These are phyloP conservation scores for Sula dactylatra DNA, from an alignment of 2,113 vertebrate genomes.

Conservation along the genomic window DNA sequence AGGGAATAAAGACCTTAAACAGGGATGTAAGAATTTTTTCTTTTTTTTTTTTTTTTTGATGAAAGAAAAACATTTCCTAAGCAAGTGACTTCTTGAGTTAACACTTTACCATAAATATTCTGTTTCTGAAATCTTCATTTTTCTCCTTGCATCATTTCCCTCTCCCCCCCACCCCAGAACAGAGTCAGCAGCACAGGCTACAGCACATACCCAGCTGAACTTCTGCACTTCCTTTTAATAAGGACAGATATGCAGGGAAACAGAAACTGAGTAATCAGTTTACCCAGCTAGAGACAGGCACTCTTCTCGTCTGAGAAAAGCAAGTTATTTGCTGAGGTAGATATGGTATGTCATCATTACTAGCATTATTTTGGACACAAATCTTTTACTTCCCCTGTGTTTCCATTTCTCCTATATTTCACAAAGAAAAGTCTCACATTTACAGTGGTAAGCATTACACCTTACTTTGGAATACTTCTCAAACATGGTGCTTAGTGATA, in stretches of 20 bases:
- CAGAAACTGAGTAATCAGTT: constrained; percentile 46
- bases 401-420: not conserved
- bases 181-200: not conserved
- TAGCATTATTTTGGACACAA: not conserved
- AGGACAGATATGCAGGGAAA: constrained; percentile 28
- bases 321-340: not conserved
- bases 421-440: not conserved
- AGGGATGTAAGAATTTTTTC: not conserved
- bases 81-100: not conserved
- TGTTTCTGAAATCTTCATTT: not conserved
- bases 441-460: not conserved
- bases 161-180: not conserved
- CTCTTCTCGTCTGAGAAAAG: not conserved
- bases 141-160: not conserved
- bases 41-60: not conserved
- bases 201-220: constrained; percentile 21
- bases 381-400: not conserved
- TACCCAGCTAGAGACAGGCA: constrained; percentile 17
- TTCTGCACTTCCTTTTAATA: constrained; percentile 65
- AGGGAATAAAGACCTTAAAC: not conserved
- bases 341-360: not conserved
- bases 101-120: not conserved
- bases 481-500: not conserved
- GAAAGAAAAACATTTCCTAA: not conserved
- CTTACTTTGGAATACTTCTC: not conserved